Evolutionary conservation across 2,797 vertebrate species (phyloP), one percentile per base, ranked within the genome.

Genomic region (Oreochromis mossambicus): DNA sequence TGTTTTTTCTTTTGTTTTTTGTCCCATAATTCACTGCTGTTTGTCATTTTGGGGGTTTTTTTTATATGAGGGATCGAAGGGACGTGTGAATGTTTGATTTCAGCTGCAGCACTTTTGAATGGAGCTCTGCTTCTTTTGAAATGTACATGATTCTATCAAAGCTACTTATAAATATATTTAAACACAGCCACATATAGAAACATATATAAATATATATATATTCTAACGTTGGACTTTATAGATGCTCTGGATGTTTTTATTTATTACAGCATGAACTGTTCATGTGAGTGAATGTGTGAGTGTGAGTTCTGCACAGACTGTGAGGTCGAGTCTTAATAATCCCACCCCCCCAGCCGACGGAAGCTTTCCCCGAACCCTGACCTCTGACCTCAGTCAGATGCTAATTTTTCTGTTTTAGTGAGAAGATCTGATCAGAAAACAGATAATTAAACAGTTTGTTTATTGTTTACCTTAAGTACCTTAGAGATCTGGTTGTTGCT

Each of bases 261-360:
- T 95, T 94, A 94, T 94, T 91, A 88, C 82, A 90, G 88, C 91
- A 92, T 92, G 91, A 88, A 61, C 76, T 87, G 79, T 87, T 73
- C 2, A 9, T 80, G 86, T 88, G 77, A 34, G 85, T 63, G 81
- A 32, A 78, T 79, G 82, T 24, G 84, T 14, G 66, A 29, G 77
- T 55, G 87, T 3, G 63, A 3, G 87, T 17, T 66, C 48, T 82
- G 81, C 80, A 36, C 84, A 77, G 77, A 89, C 84, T 84, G 80
- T 70, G 58, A 81, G 79, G 87, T 86, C 15, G 14, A 92, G 90
- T 93, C 90, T 91, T 92, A 92, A 90, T 26, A 52, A 87, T 21
- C 21, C 66, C 38, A 15, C 1, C 82, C 73, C 61, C 14, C 4
- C 41, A 29, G 6, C 3, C 10, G 3, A 75, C 0, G 3, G 38